phyloP scores from a whole-genome alignment of 2,888 invertebrate species.

The Phyllotreta cruciferae region DNA sequence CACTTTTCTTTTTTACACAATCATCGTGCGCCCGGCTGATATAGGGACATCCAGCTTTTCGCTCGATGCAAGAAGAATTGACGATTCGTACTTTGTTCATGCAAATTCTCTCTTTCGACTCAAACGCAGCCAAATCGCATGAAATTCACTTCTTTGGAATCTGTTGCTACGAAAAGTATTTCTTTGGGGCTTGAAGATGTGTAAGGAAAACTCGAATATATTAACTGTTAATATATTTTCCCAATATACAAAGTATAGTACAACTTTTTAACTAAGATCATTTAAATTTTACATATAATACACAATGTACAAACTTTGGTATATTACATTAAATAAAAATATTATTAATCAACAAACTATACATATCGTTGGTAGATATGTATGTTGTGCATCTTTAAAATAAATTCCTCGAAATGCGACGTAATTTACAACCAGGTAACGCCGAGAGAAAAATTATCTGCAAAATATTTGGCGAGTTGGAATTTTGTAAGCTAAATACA shows the following conservation, averaged over 20 bases:
- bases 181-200: too few relatives aligned
- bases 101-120: conserved; percentile 18
- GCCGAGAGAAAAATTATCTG: too few relatives aligned
- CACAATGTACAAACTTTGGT: conserved; percentile 59
- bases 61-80: conserved; percentile 15
- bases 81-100: conserved; percentile 13
- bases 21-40: conserved; percentile 46
- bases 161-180: neutral
- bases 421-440: too few relatives aligned
- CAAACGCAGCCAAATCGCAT: neutral
- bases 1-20: conserved; percentile 48
- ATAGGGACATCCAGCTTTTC: conserved; percentile 31
- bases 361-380: neutral
- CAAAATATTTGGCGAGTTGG: too few relatives aligned
- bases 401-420: too few relatives aligned
- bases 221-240: conserved; percentile 46
- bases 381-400: too few relatives aligned
- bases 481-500: too few relatives aligned
- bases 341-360: conserved; percentile 26
- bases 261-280: conserved; percentile 45
- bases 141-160: neutral
- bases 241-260: conserved; percentile 42
- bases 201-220: neutral
- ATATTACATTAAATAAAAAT: conserved; percentile 39
- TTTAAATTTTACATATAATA: conserved; percentile 49